Base-by-base conservation (phyloP, 2,888 invertebrate genomes). In the Hesperia comma region DNA sequence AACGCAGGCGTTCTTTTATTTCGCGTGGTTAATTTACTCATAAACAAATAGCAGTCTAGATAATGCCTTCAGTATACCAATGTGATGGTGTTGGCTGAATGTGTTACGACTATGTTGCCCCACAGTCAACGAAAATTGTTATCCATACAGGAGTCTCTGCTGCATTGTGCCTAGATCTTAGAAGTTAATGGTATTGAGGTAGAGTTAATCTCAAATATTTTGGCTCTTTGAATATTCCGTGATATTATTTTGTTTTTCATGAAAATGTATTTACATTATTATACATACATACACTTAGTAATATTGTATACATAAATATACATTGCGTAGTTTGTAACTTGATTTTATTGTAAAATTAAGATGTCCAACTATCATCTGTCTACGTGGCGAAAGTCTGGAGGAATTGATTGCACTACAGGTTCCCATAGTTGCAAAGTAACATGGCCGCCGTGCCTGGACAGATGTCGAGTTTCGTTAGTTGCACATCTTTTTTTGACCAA, bases 81-180 rank as follows among this genome's bases (percentile, higher is more conserved):
- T 85, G 89, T 85, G 85, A 78, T 85, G 88, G 83, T 85, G 89
- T 87, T 84, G 83, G 81, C 85, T 86, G 84, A 79, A 78, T 73
- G 72, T 75, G 73, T 77, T 79, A 76, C 10, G 82, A 84, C 79
- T 82, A 78, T 83, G 80, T 86, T 83, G 90, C 90, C 90, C 91
- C 91, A 86, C 90, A 87, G 85, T 91, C 93, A 92, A 92, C 93
- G 93, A 93, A 93, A 88, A 87, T 75, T 75, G 85, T 87, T 88
- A 87, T 88, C 86, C 89, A 88, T 92, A 93, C 93, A 92, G 92
- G 92, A 92, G 90, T 92, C 88, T 92, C 92, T 92, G 92, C 92
- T 92, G 93, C 91, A 93, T 92, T 92, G 93, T 93, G 93, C 93
- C 93, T 93, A 93, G 93, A 93, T 92, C 90, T 92, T 93, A 93